Percentiles rank a stretch among this genome's conserved stretches.
Evolutionary conservation across 2,888 invertebrate species (phyloP).

Genomic region (Orgyia antiqua): DNA sequence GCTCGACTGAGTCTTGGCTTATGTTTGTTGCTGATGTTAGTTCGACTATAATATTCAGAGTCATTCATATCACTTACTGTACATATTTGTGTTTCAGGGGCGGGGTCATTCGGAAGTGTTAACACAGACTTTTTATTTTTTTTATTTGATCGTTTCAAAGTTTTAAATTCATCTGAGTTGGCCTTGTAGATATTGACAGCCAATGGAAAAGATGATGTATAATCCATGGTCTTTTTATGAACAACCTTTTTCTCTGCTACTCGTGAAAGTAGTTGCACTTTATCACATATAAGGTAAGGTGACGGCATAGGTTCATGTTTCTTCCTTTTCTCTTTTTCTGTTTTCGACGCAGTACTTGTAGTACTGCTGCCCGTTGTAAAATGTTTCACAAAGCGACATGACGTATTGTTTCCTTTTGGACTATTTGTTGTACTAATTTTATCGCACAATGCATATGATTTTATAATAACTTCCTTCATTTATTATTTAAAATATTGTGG

Average conservation of each 20-base stretch:
- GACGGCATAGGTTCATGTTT: slow-evolving; percentile 34
- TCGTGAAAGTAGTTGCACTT: slow-evolving; percentile 39
- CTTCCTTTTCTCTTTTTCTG: slow-evolving; percentile 27
- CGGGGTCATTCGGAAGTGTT: slow-evolving; percentile 50
- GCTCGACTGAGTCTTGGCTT: slow-evolving; percentile 34
- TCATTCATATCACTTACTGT: slow-evolving; percentile 67
- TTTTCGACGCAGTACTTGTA: slow-evolving; percentile 3
- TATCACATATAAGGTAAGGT: slow-evolving; percentile 44
- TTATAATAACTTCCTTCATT: no score
- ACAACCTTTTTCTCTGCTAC: slow-evolving; percentile 46
- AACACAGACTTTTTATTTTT: slow-evolving; percentile 59
- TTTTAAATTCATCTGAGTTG: slow-evolving; percentile 58
- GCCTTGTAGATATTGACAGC: slow-evolving; percentile 55
- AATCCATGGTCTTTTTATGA: slow-evolving; percentile 38
- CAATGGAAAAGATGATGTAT: slow-evolving; percentile 47
- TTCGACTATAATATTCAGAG: slow-evolving; percentile 41
- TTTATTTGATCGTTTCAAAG: slow-evolving; percentile 33
- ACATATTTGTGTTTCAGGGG: slow-evolving; percentile 39
- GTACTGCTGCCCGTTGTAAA: not conserved
- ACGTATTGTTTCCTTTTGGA: not conserved
- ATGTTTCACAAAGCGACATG: not conserved
- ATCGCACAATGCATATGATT: not conserved
- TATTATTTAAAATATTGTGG: not conserved
- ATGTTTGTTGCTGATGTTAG: slow-evolving; percentile 22
- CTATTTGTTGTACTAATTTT: not conserved